These are phyloP conservation scores for Dromaius novaehollandiae DNA, from an alignment of 2,113 vertebrate species.

Conservation along the genomic window DNA sequence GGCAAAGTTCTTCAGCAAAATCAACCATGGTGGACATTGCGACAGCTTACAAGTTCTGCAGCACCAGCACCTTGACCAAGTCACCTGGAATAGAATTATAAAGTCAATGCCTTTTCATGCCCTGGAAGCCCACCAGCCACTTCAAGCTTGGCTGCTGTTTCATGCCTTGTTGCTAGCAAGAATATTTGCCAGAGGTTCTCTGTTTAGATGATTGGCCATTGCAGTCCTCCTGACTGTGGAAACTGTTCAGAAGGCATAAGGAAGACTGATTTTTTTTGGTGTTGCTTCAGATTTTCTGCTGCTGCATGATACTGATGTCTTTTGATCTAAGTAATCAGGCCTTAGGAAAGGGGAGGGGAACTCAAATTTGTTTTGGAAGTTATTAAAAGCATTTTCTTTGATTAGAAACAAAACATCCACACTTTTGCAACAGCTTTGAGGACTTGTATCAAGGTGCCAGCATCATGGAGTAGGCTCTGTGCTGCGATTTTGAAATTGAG, in stretches of 20 bases:
- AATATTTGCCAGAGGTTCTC: not conserved
- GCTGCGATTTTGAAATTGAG: not conserved
- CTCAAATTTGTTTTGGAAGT: not conserved
- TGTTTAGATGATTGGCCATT: not conserved
- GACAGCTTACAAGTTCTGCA: not conserved
- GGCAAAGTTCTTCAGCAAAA: not conserved
- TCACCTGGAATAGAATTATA: not conserved
- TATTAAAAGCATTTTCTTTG: not conserved
- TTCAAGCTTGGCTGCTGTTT: not conserved
- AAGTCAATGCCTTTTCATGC: not conserved
- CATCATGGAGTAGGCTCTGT: not conserved
- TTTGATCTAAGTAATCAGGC: no score
- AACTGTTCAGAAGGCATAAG: not conserved
- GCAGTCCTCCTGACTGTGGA: not conserved
- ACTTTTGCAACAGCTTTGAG: not conserved
- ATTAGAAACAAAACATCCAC: not conserved
- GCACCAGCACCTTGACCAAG: not conserved
- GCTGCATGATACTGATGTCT: no score
- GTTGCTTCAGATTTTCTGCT: no score
- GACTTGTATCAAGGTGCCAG: not conserved
- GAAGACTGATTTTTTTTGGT: not conserved
- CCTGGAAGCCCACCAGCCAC: not conserved
- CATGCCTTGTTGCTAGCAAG: not conserved
- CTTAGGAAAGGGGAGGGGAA: no score
- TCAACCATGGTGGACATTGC: not conserved